Evolutionary conservation across 2,797 vertebrate genomes (phyloP).

Genomic region (Gadopsis bispinosus): DNA sequence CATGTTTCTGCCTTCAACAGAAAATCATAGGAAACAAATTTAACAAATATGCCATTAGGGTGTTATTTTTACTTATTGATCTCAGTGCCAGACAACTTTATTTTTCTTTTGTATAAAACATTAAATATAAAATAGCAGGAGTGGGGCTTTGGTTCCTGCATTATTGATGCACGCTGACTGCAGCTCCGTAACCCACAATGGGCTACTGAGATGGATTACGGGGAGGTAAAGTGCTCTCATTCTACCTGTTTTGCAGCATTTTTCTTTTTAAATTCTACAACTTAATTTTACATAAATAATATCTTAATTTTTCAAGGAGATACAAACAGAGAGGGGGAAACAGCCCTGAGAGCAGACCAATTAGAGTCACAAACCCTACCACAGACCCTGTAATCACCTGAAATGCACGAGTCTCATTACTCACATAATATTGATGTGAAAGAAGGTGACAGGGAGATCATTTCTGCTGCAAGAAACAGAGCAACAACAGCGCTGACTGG

Average conservation of each 20-base stretch:
- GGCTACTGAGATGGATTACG: constrained; percentile 3
- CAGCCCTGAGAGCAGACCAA: constrained; percentile 1
- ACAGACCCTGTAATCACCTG: constrained; percentile 37
- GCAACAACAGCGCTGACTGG: not conserved
- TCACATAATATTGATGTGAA: constrained; percentile 19
- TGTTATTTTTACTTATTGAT: constrained; percentile 32
- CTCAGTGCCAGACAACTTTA: constrained; percentile 1
- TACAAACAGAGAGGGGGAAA: not conserved
- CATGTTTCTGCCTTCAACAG: not conserved
- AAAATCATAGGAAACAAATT: not conserved
- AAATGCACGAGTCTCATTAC: not conserved
- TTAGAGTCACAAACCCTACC: constrained; percentile 14
- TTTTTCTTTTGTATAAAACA: constrained; percentile 30
- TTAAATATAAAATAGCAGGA: constrained; percentile 39
- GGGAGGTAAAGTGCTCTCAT: constrained; percentile 16
- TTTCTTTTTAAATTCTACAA: not conserved
- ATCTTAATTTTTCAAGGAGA: not conserved
- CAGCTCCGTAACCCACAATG: not conserved
- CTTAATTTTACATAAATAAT: not conserved
- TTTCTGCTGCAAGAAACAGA: constrained; percentile 27
- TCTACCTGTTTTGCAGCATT: constrained; percentile 6
- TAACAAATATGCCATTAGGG: not conserved
- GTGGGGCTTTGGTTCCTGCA: constrained; percentile 18
- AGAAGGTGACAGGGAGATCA: constrained; percentile 4
- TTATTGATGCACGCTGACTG: constrained; percentile 37